Evolutionary conservation across 2,888 invertebrate genomes (phyloP), one percentile per base, ranked within the genome.

Genomic region (Hydriomena furcata): DNA sequence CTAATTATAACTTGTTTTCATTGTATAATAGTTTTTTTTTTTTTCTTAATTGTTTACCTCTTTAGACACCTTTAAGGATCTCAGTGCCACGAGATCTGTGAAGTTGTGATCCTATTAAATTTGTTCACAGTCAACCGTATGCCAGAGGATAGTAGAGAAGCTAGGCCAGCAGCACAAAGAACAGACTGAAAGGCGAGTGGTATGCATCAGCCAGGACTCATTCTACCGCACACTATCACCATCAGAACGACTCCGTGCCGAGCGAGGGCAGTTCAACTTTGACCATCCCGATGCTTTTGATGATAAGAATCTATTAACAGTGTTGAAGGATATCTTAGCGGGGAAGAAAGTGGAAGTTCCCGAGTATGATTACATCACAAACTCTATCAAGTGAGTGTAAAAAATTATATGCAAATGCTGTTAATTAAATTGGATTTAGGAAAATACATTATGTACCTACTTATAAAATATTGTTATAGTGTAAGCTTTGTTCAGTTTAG

Each of bases 231-330:
- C 97, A 52, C 90, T 99, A 37, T 94, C 93, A 0, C 88, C 93
- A 0, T 93, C 94, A 0, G 98, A 99, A 76, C 94, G 95, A 63
- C 84, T 93, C 0, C 94, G 95, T 61, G 97, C 97, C 1, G 95
- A 95, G 52, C 94, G 95, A 42, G 99, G 99, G 20, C 94, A 96
- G 67, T 99, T 96, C 79, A 99, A 99, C 90, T 99, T 99, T 83
- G 99, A 99, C 82, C 99, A 99, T 89, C 99, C 99, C 0, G 98
- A 97, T 82, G 98, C 99, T 0, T 98, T 99, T 80, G 97, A 99
- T 79, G 96, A 97, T 73, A 94, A 95, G 45, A 91, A 97, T 17
- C 94, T 99, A 78, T 91, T 94, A 38, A 92, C 94, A 36, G 95
- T 96, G 0, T 84, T 99, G 32, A 92, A 93, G 62, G 94, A 96